These are phyloP conservation scores for Dendrolimus pini DNA, from an alignment of 2,888 invertebrate species.

Conservation along the genomic window DNA sequence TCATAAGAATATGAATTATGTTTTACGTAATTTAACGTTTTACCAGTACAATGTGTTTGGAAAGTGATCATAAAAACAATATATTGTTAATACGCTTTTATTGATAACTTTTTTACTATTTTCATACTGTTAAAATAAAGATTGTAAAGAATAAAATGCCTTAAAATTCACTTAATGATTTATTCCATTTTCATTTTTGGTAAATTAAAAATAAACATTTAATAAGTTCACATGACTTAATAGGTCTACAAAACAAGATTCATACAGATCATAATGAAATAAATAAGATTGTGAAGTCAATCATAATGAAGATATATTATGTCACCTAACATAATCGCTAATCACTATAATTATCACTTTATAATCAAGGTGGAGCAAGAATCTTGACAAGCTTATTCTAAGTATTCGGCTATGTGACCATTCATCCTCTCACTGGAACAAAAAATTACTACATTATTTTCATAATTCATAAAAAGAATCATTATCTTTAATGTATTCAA, in stretches of 20 bases:
- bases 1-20: too few relatives aligned
- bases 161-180: conserved; percentile 55
- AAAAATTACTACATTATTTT: conserved; percentile 12
- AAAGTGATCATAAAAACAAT: conserved; percentile 34
- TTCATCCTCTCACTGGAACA: conserved; percentile 59
- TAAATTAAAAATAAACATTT: conserved; percentile 71
- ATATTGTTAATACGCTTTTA: conserved; percentile 21
- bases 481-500: too few relatives aligned
- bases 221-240: conserved; percentile 72
- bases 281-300: conserved; percentile 68
- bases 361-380: conserved; percentile 70
- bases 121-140: too few relatives aligned
- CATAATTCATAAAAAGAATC: too few relatives aligned
- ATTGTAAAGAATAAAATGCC: too few relatives aligned
- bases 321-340: conserved; percentile 64
- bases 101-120: neutral
- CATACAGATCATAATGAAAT: conserved; percentile 74
- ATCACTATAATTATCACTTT: conserved; percentile 71
- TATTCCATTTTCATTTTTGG: conserved; percentile 73
- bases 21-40: too few relatives aligned
- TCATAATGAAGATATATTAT: conserved; percentile 56
- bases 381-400: conserved; percentile 69
- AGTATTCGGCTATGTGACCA: conserved; percentile 66
- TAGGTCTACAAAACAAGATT: conserved; percentile 57
- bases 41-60: conserved; percentile 14